Conservation (phyloP, 2,797 vertebrate species). For the Neostethus bicornis region DNA sequence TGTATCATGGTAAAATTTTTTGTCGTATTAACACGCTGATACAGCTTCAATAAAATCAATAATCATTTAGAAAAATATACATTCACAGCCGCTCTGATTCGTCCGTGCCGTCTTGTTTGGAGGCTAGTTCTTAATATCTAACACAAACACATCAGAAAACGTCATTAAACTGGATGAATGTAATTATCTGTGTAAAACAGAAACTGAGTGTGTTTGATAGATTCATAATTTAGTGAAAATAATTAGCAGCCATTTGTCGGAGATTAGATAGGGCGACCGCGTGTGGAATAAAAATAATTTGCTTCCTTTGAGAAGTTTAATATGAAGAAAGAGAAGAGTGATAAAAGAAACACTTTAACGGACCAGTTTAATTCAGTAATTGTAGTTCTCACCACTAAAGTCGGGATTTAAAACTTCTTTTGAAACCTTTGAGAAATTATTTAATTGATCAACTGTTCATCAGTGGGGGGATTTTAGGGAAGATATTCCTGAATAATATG, state of each 20-base stretch:
- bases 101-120: constrained; percentile 32
- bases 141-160: constrained; percentile 55
- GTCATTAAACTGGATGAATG: constrained; percentile 52
- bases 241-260: constrained; percentile 45
- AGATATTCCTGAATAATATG: too few species aligned
- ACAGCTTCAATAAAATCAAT: constrained; percentile 59
- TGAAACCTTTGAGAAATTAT: too few species aligned
- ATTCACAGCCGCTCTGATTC: constrained; percentile 10
- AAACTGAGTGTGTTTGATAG: constrained; percentile 45
- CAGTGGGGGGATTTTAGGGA: too few species aligned
- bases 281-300: constrained; percentile 31
- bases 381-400: too few species aligned
- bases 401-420: too few species aligned
- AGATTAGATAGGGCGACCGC: constrained; percentile 35
- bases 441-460: too few species aligned
- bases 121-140: constrained; percentile 65
- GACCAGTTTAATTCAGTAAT: background rate
- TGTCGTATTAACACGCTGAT: constrained; percentile 62
- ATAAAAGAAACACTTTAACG: background rate
- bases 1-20: constrained; percentile 52
- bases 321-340: background rate
- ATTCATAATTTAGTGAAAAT: constrained; percentile 56
- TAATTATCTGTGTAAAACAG: constrained; percentile 52
- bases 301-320: constrained; percentile 9
- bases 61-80: constrained; percentile 67